These are phyloP conservation scores for Arion vulgaris DNA, from an alignment of 1,140 invertebrate species.

Conservation along the genomic window DNA sequence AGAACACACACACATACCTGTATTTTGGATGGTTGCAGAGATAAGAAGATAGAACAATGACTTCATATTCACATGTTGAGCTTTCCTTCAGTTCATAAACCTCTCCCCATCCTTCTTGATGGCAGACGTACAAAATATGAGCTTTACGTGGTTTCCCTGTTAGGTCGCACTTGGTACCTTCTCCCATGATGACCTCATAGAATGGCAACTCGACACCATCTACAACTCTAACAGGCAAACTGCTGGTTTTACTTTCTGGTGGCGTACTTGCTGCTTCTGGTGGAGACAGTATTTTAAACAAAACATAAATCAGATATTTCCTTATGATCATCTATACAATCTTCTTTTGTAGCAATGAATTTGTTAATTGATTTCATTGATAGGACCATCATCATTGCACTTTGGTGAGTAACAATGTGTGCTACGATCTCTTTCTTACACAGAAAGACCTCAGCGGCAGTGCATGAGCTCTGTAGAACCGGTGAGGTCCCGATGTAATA, in stretches of 20 bases:
- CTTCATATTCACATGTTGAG: conserved; percentile 90
- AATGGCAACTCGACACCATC: conserved; percentile 87
- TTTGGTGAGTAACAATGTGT: too few relatives aligned
- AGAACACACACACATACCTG: conserved; percentile 75
- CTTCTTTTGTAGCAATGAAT: too few relatives aligned
- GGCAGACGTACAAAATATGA: conserved; percentile 76
- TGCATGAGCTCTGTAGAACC: too few relatives aligned
- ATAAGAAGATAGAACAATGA: conserved; percentile 80
- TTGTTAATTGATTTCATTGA: too few relatives aligned
- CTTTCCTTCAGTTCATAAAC: conserved; percentile 94
- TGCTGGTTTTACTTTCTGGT: neutral
- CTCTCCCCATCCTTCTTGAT: conserved; percentile 79
- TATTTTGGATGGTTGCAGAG: conserved; percentile 92
- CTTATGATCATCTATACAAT: too few relatives aligned
- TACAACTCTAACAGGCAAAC: conserved; percentile 66
- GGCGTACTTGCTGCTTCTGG: neutral
- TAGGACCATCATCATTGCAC: too few relatives aligned
- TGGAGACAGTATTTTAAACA: neutral
- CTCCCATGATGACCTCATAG: conserved; percentile 74
- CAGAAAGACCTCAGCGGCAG: too few relatives aligned
- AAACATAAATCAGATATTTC: too few relatives aligned
- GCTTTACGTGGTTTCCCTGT: conserved; percentile 86
- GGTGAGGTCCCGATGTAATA: too few relatives aligned
- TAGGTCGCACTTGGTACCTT: conserved; percentile 91
- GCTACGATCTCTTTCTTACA: too few relatives aligned